Conservation (phyloP, 2,888 invertebrate genomes). For the Hirtodrosophila alboralis region DNA sequence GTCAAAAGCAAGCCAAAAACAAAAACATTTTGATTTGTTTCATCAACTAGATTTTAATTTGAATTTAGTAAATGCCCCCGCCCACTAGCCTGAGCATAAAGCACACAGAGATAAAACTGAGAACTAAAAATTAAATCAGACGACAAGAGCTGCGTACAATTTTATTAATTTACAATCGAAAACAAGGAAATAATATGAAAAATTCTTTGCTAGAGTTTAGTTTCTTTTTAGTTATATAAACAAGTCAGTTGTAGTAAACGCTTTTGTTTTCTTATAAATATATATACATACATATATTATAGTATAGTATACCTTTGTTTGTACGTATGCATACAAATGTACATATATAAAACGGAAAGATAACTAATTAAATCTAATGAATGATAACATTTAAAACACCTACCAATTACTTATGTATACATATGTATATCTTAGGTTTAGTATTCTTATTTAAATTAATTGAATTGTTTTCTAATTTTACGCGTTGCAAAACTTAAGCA, state of each 20-base stretch:
- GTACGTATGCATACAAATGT: slow-evolving; percentile 49
- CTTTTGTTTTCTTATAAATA: slow-evolving; percentile 59
- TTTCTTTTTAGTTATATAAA: slow-evolving; percentile 65
- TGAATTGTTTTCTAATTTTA: slow-evolving; percentile 81
- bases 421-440: slow-evolving; percentile 56
- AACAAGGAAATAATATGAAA: slow-evolving; percentile 1
- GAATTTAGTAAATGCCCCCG: slow-evolving; percentile 62
- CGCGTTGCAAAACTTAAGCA: slow-evolving; percentile 64
- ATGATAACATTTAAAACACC: slow-evolving; percentile 33
- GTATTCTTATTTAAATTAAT: slow-evolving; percentile 66
- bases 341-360: slow-evolving; percentile 41
- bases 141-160: slow-evolving; percentile 20
- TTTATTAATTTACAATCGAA: slow-evolving; percentile 12
- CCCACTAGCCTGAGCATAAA: slow-evolving; percentile 19
- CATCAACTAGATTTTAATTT: slow-evolving; percentile 36
- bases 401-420: slow-evolving; percentile 40
- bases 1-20: slow-evolving; percentile 18
- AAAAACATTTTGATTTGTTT: slow-evolving; percentile 33
- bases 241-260: slow-evolving; percentile 72
- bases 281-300: slow-evolving; percentile 19
- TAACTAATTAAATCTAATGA: slow-evolving; percentile 49
- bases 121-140: too few relatives aligned
- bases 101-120: slow-evolving; percentile 20
- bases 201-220: slow-evolving; percentile 71
- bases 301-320: slow-evolving; percentile 53